Evolutionary conservation across 2,113 vertebrate species (phyloP).

Genomic region (Syngnathus floridae): DNA sequence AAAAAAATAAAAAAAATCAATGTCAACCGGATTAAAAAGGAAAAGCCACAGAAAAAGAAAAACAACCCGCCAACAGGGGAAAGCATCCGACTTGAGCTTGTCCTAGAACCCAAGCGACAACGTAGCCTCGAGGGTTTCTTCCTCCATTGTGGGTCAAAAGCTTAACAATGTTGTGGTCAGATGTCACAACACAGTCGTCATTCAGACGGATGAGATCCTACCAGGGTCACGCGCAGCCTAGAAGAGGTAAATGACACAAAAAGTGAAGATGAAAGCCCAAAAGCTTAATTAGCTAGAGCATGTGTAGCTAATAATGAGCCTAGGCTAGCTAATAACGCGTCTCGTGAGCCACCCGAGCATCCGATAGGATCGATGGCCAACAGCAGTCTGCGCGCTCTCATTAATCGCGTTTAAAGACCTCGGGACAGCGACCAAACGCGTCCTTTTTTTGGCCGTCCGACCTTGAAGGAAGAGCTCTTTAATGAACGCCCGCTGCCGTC

Average conservation of each 20-base stretch:
- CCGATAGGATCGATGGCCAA: neutral
- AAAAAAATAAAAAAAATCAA: neutral
- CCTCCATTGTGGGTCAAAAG: neutral
- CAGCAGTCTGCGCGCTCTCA: neutral
- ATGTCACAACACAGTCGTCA: neutral
- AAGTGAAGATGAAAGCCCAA: neutral
- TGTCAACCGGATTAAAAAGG: no score
- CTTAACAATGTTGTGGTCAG: neutral
- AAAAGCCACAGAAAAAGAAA: no score
- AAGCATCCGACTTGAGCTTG: no score
- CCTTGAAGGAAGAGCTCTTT: slow-evolving; percentile 47
- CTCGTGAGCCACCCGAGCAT: neutral
- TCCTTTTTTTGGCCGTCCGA: neutral
- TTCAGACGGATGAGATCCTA: neutral
- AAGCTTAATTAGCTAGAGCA: neutral
- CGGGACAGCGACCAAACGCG: neutral
- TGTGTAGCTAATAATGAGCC: neutral
- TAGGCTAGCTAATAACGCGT: neutral
- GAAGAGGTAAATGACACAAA: neutral
- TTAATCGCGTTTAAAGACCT: neutral
- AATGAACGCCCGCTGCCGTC: slow-evolving; percentile 50
- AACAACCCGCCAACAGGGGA: neutral
- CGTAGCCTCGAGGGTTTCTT: neutral
- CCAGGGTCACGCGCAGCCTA: neutral
- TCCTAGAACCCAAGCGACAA: neutral